Base-by-base conservation (phyloP, 2,797 vertebrate genomes). In the Syngnathus acus region DNA sequence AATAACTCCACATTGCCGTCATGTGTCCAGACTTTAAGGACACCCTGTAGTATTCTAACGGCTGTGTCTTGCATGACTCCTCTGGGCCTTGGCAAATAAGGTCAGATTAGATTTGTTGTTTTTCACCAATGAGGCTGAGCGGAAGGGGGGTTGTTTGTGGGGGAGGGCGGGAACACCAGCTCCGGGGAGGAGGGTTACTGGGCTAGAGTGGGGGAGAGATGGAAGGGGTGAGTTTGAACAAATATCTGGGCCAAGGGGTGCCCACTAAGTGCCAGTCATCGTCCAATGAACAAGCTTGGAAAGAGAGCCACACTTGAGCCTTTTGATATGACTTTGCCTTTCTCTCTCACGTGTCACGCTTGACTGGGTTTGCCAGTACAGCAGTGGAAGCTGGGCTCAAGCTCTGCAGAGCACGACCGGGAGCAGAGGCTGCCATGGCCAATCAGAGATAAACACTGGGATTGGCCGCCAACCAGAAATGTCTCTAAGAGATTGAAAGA, bases 231-330 rank as follows among this genome's bases (percentile, higher is more conserved):
- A 73, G 76, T 88, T 86, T 88, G 88, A 86, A 76, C 78, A 86
- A 89, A 88, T 88, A 90, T 87, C 87, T 89, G 86, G 89, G 89
- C 85, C 87, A 90, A 86, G 85, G 85, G 86, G 88, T 87, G 88
- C 88, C 88, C 83, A 85, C 82, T 77, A 78, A 67, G 72, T 76
- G 73, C 78, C 69, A 4, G 64, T 63, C 66, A 67, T 80, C 79
- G 70, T 82, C 85, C 87, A 88, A 81, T 86, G 77, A 82, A 72
- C 78, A 71, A 42, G 76, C 81, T 78, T 21, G 63, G 62, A 75
- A 76, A 85, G 74, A 81, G 81, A 83, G 83, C 78, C 82, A 76
- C 79, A 83, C 79, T 6, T 67, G 60, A 77, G 81, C 72, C 83
- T 82, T 83, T 85, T 87, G 79, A 82, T 83, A 82, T 78, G 82